These are phyloP conservation scores for Solenopsis fugax DNA, from an alignment of 1,140 invertebrate species.

Conservation along the genomic window DNA sequence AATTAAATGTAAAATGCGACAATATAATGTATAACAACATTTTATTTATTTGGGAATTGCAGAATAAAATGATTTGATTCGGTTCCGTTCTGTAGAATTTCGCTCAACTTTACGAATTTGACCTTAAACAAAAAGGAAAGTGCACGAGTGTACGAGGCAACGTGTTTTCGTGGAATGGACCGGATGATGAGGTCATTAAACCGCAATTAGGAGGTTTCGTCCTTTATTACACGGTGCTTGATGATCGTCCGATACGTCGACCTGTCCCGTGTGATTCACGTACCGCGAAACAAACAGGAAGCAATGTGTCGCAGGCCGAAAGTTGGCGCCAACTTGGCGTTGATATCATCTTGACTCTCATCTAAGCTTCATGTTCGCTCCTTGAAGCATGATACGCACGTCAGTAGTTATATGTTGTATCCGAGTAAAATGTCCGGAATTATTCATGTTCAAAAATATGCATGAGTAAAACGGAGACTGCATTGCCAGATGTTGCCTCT, in stretches of 20 bases:
- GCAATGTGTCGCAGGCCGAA: slow-evolving; percentile 74
- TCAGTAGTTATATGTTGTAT: background rate
- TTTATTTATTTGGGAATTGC: background rate
- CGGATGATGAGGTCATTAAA: slow-evolving; percentile 46
- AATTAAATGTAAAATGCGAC: background rate
- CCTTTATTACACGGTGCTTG: slow-evolving; percentile 17
- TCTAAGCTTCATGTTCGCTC: slow-evolving; percentile 51
- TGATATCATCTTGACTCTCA: slow-evolving; percentile 71
- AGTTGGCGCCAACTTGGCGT: slow-evolving; percentile 73
- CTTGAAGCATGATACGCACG: slow-evolving; percentile 42
- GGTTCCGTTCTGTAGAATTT: background rate
- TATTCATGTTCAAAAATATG: slow-evolving; percentile 12
- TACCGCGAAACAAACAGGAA: slow-evolving; percentile 69
- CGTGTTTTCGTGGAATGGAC: slow-evolving; percentile 33
- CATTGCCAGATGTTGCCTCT: background rate
- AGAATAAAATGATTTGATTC: background rate
- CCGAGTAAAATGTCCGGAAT: slow-evolving; percentile 6
- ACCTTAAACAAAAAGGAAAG: slow-evolving; percentile 1
- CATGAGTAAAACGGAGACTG: background rate
- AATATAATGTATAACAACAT: background rate
- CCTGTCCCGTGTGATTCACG: slow-evolving; percentile 63
- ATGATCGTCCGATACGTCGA: slow-evolving; percentile 56
- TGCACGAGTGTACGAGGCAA: background rate
- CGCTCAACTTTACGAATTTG: background rate
- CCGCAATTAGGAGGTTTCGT: slow-evolving; percentile 59